Evolutionary conservation across 2,888 invertebrate species (phyloP).

Genomic region (Galerucella calmariensis): DNA sequence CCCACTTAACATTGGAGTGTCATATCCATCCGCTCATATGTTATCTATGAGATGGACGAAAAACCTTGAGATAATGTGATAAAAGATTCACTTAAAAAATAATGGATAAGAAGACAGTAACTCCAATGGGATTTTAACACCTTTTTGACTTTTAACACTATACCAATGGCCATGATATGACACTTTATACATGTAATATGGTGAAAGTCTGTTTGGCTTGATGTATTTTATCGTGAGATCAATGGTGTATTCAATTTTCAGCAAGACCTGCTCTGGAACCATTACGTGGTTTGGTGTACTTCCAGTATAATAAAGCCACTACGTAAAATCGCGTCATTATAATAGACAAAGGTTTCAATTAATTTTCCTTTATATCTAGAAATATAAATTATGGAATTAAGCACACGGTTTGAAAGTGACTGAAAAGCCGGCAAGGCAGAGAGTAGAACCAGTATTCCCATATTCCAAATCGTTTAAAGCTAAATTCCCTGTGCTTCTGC

Average conservation of each 20-base stretch:
- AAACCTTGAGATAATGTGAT: too few species aligned
- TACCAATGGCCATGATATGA: too few species aligned
- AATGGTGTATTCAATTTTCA: background rate
- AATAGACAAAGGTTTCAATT: constrained; percentile 40
- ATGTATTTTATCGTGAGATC: background rate
- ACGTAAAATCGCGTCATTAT: constrained; percentile 37
- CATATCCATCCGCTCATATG: too few species aligned
- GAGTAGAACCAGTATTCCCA: background rate
- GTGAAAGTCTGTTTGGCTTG: background rate
- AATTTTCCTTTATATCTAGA: constrained; percentile 35
- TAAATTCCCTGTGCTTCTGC: constrained; percentile 7
- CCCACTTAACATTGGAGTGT: too few species aligned
- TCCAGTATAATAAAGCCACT: constrained; percentile 29
- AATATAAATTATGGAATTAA: constrained; percentile 33
- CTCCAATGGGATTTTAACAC: too few species aligned
- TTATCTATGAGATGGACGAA: too few species aligned
- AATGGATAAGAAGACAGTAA: too few species aligned
- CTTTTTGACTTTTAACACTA: too few species aligned
- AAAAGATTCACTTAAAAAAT: too few species aligned
- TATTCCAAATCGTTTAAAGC: constrained; percentile 10
- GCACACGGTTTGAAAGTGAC: constrained; percentile 23
- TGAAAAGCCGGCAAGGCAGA: constrained; percentile 3
- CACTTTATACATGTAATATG: too few species aligned
- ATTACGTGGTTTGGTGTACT: constrained; percentile 24
- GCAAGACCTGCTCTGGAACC: constrained; percentile 6